A percentile compares a stretch with the other conserved stretches of the same genome.
These are phyloP conservation scores for Podiceps cristatus DNA, from an alignment of 2,113 vertebrate species.

Conservation along the genomic window DNA sequence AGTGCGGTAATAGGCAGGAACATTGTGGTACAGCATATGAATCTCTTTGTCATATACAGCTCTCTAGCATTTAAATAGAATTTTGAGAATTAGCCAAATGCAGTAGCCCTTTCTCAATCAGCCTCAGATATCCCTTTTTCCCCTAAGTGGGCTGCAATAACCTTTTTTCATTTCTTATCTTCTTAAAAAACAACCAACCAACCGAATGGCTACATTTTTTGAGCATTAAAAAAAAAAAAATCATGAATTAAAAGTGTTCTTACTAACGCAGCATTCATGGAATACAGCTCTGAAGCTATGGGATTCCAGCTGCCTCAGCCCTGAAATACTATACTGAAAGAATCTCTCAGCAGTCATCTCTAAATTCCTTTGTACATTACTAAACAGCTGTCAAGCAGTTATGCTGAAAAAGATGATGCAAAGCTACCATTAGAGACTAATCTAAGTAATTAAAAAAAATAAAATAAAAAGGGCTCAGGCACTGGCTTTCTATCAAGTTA, in stretches of 20 bases:
- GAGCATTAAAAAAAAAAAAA: background rate
- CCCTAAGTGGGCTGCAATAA: background rate
- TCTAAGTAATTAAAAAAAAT: background rate
- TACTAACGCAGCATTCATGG: background rate
- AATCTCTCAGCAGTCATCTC: background rate
- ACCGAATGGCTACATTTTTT: background rate
- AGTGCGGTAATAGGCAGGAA: background rate
- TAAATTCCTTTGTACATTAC: background rate
- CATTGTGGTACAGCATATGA: background rate
- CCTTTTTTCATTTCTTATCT: background rate
- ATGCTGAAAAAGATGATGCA: background rate
- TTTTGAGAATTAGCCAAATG: background rate
- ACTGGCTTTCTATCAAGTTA: background rate
- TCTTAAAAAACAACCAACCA: background rate
- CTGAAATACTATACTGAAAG: background rate
- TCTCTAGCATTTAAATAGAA: background rate
- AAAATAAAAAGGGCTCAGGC: background rate
- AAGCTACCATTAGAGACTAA: background rate
- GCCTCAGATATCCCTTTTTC: rapidly evolving
- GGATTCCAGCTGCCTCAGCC: slow-evolving; percentile 2
- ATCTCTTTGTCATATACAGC: background rate
- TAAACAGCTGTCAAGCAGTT: slow-evolving; percentile 1
- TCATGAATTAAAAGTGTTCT: background rate
- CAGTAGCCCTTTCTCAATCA: background rate
- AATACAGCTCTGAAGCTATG: background rate